Evolutionary conservation across 2,113 vertebrate species (phyloP).

Genomic region (Isurus oxyrinchus): DNA sequence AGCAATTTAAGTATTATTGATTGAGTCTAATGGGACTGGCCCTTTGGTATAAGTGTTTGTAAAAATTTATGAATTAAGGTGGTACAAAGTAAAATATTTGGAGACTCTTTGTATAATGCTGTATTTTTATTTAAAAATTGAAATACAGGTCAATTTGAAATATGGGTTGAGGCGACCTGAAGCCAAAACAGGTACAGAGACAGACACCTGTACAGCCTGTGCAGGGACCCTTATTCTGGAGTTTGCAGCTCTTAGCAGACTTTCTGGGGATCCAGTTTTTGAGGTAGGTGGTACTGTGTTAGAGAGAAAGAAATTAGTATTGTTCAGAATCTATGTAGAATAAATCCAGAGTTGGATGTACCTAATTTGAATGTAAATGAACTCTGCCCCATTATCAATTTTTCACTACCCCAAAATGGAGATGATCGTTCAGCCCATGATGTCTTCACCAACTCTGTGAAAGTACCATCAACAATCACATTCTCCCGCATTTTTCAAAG

Average conservation of each 20-base stretch:
- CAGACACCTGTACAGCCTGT: slow-evolving; percentile 94
- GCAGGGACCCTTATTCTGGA: slow-evolving; percentile 96
- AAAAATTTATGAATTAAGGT: not conserved
- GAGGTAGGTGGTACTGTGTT: slow-evolving; percentile 66
- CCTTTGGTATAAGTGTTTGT: not conserved
- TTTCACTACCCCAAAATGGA: not conserved
- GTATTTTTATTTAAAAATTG: not conserved
- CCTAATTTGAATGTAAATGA: not conserved
- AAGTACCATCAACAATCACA: not conserved
- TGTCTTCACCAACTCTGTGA: not conserved
- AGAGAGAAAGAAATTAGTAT: not conserved
- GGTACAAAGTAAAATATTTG: not conserved
- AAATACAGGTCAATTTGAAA: slow-evolving; percentile 81
- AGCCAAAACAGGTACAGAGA: slow-evolving; percentile 89
- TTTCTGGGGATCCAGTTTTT: slow-evolving; percentile 88
- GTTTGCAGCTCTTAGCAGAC: slow-evolving; percentile 94
- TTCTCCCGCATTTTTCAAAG: not conserved
- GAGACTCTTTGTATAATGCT: not conserved
- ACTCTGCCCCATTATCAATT: not conserved
- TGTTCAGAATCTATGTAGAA: not conserved
- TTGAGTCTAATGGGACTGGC: not conserved
- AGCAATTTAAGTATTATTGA: not conserved
- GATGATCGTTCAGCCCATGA: not conserved
- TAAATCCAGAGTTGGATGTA: not conserved
- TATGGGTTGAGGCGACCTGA: slow-evolving; percentile 85